phyloP scores from a whole-genome alignment of 2,797 vertebrate species.

The Trachurus trachurus region DNA sequence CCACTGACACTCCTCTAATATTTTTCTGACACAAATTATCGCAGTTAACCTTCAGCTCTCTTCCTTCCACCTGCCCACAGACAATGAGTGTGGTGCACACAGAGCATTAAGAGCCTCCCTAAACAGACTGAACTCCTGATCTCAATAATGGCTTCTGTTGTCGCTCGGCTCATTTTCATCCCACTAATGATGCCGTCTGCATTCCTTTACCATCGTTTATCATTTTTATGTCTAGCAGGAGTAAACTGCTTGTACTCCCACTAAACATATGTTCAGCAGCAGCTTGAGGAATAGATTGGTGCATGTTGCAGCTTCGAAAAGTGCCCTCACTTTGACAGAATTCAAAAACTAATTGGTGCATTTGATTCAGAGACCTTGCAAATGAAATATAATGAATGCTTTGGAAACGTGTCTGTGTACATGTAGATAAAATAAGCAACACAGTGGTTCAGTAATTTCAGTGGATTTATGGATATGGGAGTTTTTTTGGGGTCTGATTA shows the following conservation, averaged over 20 bases:
- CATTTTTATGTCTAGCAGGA: neutral
- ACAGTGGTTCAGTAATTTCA: neutral
- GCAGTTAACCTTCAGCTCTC: slow-evolving; percentile 2
- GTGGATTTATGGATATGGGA: neutral
- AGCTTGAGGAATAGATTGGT: slow-evolving; percentile 8
- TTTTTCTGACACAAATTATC: neutral
- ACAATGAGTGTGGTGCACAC: slow-evolving; percentile 3
- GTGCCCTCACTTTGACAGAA: slow-evolving; percentile 22
- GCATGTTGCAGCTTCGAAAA: neutral
- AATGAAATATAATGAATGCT: neutral
- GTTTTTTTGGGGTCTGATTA: neutral
- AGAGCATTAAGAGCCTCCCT: slow-evolving; percentile 5
- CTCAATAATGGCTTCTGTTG: slow-evolving; percentile 11
- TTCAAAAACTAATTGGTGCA: slow-evolving; percentile 31
- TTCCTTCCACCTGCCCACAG: slow-evolving; percentile 1
- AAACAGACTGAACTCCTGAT: slow-evolving; percentile 6
- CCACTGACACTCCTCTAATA: neutral
- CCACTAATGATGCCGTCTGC: slow-evolving; percentile 32
- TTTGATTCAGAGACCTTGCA: slow-evolving; percentile 22
- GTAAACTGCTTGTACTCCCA: neutral
- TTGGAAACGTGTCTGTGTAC: neutral
- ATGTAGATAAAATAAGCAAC: no score
- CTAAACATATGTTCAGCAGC: slow-evolving; percentile 3
- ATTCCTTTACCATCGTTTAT: slow-evolving; percentile 20
- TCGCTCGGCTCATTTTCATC: slow-evolving; percentile 12